These are phyloP conservation scores for Ganaspis brasiliensis DNA, from an alignment of 2,888 invertebrate species.

Conservation along the genomic window DNA sequence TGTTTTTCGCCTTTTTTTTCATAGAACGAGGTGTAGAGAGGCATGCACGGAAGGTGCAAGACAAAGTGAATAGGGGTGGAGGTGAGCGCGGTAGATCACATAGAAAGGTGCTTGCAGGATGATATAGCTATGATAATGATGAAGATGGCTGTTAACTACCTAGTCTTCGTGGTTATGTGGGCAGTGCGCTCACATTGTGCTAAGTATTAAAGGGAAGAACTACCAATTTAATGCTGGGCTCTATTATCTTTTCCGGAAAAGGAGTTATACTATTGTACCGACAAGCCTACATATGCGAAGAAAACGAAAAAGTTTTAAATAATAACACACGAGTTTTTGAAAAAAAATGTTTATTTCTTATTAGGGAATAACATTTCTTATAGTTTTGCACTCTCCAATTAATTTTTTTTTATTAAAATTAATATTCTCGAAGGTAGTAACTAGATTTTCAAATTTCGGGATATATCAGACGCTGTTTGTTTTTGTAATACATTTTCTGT, in stretches of 20 bases:
- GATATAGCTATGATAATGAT: constrained; percentile 26
- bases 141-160: constrained; percentile 29
- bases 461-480: too few relatives aligned
- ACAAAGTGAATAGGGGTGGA: constrained; percentile 6
- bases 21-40: constrained; percentile 49
- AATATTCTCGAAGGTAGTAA: too few relatives aligned
- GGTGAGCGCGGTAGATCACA: constrained; percentile 30
- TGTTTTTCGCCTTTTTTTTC: constrained; percentile 55
- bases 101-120: constrained; percentile 33
- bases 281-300: constrained; percentile 2
- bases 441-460: too few relatives aligned
- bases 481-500: too few relatives aligned
- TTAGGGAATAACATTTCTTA: too few relatives aligned
- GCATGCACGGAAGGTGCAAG: constrained; percentile 51
- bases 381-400: too few relatives aligned
- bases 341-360: too few relatives aligned
- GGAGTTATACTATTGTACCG: constrained; percentile 13
- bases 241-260: constrained; percentile 25
- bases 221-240: constrained; percentile 16
- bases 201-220: not conserved
- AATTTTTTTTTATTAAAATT: too few relatives aligned
- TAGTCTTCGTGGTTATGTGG: constrained; percentile 14
- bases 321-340: too few relatives aligned
- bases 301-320: too few relatives aligned
- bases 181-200: constrained; percentile 11